A percentile compares a stretch with the other conserved stretches of the same genome.
Evolutionary conservation across 2,113 vertebrate genomes (phyloP).

Genomic region (Nematolebias whitei): DNA sequence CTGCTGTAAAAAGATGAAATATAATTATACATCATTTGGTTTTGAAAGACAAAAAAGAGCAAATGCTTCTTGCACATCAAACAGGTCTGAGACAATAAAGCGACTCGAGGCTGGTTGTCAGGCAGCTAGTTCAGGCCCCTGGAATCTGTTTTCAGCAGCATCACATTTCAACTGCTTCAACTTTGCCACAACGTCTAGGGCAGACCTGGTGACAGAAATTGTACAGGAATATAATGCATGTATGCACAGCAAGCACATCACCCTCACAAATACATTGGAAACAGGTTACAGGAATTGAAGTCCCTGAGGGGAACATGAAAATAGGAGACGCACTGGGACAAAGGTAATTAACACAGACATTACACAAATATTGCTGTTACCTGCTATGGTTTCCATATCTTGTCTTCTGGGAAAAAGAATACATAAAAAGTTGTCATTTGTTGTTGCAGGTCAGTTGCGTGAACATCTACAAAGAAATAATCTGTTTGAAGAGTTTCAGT

Average conservation of each 20-base stretch:
- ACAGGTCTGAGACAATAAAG: background rate
- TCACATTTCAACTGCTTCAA: background rate
- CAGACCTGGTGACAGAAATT: background rate
- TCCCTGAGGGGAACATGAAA: conserved; percentile 43
- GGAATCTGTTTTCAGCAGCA: conserved; percentile 2
- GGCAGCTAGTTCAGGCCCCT: background rate
- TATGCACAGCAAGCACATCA: conserved; percentile 1
- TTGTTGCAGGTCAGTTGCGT: no score
- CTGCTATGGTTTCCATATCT: no score
- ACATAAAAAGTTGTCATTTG: no score
- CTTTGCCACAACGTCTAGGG: background rate
- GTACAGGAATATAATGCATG: conserved; percentile 7
- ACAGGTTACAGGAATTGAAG: conserved; percentile 45
- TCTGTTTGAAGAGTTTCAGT: no score
- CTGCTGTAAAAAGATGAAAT: no score
- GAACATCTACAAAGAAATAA: no score
- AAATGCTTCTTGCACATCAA: background rate
- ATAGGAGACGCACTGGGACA: conserved; percentile 17
- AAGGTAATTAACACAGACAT: conserved; percentile 37
- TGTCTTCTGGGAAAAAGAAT: no score
- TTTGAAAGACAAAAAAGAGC: background rate
- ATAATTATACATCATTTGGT: no score
- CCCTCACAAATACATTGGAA: background rate
- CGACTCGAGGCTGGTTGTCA: no score
- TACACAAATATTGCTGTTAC: conserved; percentile 1